Percentiles rank a stretch among this genome's conserved stretches.
phyloP scores from a whole-genome alignment of 2,113 vertebrate genomes.

The Paraplagusia blochii region DNA sequence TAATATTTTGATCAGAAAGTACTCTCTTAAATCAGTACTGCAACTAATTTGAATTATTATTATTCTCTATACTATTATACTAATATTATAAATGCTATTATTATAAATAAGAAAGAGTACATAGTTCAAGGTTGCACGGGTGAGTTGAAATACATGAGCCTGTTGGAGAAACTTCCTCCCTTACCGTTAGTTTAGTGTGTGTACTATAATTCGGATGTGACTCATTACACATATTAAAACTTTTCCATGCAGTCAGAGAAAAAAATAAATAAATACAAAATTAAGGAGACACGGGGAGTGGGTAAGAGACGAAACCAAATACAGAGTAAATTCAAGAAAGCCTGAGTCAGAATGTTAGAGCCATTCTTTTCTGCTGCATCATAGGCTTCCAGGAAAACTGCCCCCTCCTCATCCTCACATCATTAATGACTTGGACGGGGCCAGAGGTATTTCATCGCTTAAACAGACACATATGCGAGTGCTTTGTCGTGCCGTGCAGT shows the following conservation, averaged over 20 bases:
- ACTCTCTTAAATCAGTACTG: no score
- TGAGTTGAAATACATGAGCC: neutral
- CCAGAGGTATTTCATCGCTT: conserved; percentile 29
- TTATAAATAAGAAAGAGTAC: no score
- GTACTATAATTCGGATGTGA: conserved; percentile 28
- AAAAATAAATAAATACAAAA: conserved; percentile 24
- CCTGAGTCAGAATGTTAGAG: conserved; percentile 59
- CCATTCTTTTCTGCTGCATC: conserved; percentile 67
- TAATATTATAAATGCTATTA: no score
- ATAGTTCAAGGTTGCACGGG: neutral
- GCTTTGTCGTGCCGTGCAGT: conserved; percentile 7
- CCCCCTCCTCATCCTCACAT: conserved; percentile 21
- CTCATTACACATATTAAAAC: conserved; percentile 7
- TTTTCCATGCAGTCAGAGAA: neutral
- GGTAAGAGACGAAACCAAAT: conserved; percentile 15
- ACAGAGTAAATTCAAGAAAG: conserved; percentile 34
- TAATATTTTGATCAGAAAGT: no score
- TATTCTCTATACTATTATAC: no score
- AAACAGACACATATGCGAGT: conserved; percentile 17
- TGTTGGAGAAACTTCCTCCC: neutral
- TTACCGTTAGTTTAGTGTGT: neutral
- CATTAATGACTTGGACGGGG: conserved; percentile 32
- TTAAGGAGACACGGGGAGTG: neutral
- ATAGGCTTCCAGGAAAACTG: conserved; percentile 65
- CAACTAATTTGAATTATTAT: no score